Conservation (phyloP, 2,888 invertebrate species). For the Sinotaia quadrata region DNA sequence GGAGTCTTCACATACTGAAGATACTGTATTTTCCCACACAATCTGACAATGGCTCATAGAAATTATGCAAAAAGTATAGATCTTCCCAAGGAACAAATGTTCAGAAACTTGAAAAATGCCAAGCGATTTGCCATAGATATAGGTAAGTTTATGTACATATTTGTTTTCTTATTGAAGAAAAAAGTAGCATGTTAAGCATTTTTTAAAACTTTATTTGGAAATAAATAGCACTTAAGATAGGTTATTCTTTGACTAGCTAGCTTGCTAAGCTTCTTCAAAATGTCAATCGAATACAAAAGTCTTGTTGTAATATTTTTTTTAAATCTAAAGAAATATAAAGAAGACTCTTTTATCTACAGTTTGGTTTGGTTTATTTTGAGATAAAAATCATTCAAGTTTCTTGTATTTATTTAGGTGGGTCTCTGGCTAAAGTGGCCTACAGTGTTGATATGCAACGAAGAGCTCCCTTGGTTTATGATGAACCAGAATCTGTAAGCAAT, state of each 20-base stretch:
- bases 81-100: slow-evolving; percentile 73
- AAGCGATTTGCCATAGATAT: slow-evolving; percentile 81
- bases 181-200: background rate
- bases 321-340: too few relatives aligned
- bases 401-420: slow-evolving; percentile 75
- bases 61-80: slow-evolving; percentile 65
- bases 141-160: slow-evolving; percentile 72
- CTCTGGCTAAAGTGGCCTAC: slow-evolving; percentile 81
- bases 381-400: background rate
- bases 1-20: too few relatives aligned
- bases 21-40: too few relatives aligned
- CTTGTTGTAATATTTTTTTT: background rate
- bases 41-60: slow-evolving; percentile 41
- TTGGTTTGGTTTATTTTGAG: slow-evolving; percentile 2
- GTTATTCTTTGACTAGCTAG: background rate
- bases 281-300: background rate
- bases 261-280: background rate
- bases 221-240: background rate
- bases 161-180: background rate
- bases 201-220: background rate
- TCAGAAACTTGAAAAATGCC: slow-evolving; percentile 79
- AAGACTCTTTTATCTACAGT: background rate
- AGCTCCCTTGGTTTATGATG: slow-evolving; percentile 62
- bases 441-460: slow-evolving; percentile 77
- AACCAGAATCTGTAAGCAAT: slow-evolving; percentile 43